Evolutionary conservation across 2,113 vertebrate species (phyloP).

Genomic region (Crotalus tigris): DNA sequence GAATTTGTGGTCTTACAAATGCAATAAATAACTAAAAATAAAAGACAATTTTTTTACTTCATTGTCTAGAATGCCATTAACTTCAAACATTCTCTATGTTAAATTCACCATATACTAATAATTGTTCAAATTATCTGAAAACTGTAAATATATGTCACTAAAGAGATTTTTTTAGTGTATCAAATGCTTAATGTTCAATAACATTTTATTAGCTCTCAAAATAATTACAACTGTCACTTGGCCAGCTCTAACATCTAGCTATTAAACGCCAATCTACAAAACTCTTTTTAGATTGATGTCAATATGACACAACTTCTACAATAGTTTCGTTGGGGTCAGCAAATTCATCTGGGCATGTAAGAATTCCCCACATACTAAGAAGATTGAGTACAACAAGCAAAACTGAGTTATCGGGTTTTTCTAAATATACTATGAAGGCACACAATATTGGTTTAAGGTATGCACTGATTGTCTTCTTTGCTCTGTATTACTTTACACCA

Average conservation of each 20-base stretch:
- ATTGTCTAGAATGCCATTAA: neutral
- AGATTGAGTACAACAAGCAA: neutral
- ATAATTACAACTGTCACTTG: conserved; percentile 12
- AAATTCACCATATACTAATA: neutral
- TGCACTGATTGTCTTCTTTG: neutral
- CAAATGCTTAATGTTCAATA: neutral
- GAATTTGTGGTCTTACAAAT: neutral
- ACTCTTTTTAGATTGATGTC: neutral
- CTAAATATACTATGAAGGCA: neutral
- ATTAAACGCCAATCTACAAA: neutral
- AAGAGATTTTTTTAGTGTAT: neutral
- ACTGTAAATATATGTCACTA: neutral
- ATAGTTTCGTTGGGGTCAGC: neutral
- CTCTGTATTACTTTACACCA: neutral
- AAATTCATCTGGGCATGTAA: neutral
- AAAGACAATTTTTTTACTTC: neutral
- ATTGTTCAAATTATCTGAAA: neutral
- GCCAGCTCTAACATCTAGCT: neutral
- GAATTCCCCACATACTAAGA: neutral
- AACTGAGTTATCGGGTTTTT: neutral
- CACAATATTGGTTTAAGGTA: neutral
- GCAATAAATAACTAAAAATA: neutral
- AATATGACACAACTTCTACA: neutral
- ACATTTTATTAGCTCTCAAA: neutral
- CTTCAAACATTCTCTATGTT: neutral